Evolutionary conservation across 23 tunicate species (phyloP).

Genomic region (Ciona savignyi): DNA sequence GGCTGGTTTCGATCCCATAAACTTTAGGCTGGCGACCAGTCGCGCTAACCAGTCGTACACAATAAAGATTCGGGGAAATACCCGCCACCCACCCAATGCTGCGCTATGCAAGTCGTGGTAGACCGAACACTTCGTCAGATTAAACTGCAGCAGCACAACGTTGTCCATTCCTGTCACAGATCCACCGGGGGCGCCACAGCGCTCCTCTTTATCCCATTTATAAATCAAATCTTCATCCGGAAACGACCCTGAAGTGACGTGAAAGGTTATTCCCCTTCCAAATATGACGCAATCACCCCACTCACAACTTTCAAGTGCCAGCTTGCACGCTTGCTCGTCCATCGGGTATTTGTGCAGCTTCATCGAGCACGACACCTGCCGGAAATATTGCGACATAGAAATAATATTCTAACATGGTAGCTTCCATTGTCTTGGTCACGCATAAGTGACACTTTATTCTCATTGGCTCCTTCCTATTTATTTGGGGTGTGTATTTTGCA

Average conservation of each 20-base stretch:
- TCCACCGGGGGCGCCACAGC: conserved; percentile 19
- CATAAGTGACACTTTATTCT: too few species aligned
- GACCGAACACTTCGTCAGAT: conserved; percentile 18
- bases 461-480: too few species aligned
- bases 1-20: too few species aligned
- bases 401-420: not conserved
- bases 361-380: conserved; percentile 51
- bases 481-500: too few species aligned
- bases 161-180: conserved; percentile 43
- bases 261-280: too few species aligned
- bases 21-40: not conserved
- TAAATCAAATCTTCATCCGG: conserved; percentile 21
- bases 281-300: too few species aligned
- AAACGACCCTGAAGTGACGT: conserved; percentile 67
- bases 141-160: conserved; percentile 37
- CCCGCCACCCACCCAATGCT: conserved; percentile 16
- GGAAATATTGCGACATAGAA: too few species aligned
- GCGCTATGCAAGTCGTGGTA: conserved; percentile 11
- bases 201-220: conserved; percentile 24
- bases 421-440: too few species aligned
- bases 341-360: conserved; percentile 50
- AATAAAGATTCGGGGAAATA: too few species aligned
- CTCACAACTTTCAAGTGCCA: conserved; percentile 48
- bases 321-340: conserved; percentile 42
- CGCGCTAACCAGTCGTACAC: not conserved